Base-by-base conservation (phyloP, 2,113 vertebrate species). In the Rhynchopsitta pachyrhyncha region DNA sequence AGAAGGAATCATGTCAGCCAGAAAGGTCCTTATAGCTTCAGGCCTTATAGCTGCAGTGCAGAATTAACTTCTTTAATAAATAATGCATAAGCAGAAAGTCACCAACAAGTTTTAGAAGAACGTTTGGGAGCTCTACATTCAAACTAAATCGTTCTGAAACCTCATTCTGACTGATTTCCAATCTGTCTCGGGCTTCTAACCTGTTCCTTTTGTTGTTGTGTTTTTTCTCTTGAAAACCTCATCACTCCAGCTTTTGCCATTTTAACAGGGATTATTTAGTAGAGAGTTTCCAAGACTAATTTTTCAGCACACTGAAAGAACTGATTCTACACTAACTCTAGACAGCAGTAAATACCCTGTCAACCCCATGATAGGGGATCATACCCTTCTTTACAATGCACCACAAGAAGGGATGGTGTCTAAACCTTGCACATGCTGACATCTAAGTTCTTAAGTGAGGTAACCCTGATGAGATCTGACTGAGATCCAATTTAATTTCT, bases 401-500 rank as follows among this genome's bases (percentile, higher is more conserved):
- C 80, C 42, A 19, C 0, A 11, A 75, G 62, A 12, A 88, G 68
- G 25, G 39, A 69, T 10, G n/a, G 25, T 49, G 68, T 42, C 71
- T 1, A 10, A 91, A 59, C n/a, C 17, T 41, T 3, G 7, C 22
- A 57, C 31, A n/a, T 0, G 7, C 80, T 69, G 71, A 82, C 80
- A 50, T 13, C 6, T 12, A 68, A 12, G 24, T 22, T 59, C 75
- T 77, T 11, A 44, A 29, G 47, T 60, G 68, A 86, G 68, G 33
- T 83, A 69, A 88, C 25, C 41, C 13, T 80, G 71, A 92, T 83
- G 14, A 86, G 71, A 88, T 76, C 39, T 59, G 93, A 86, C 95
- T 63, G 79, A 79, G 70, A 47, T 92, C 50, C 78, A 89, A 78
- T 60, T 87, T 47, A 14, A 87, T 89, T 87, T 93, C 88, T 91